These are phyloP conservation scores for Echinometra lucunter DNA, from an alignment of 53 echinoderm and acorn worm genomes.

Conservation along the genomic window DNA sequence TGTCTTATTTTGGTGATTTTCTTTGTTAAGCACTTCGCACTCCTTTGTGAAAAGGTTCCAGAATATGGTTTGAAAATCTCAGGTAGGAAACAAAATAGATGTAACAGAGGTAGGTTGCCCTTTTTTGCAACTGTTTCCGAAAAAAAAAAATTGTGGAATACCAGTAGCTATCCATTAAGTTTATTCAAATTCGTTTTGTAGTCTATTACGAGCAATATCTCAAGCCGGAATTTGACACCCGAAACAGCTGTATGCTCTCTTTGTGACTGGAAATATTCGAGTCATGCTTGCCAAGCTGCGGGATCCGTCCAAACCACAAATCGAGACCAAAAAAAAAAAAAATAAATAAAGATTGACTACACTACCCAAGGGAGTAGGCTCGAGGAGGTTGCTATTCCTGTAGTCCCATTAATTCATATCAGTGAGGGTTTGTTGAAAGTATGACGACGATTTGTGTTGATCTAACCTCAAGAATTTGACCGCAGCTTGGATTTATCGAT, in stretches of 20 bases:
- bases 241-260: background rate
- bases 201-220: background rate
- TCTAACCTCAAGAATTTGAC: background rate
- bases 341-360: background rate
- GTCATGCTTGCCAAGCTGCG: background rate
- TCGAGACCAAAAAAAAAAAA: background rate
- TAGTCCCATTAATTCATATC: constrained; percentile 32
- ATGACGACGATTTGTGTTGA: constrained; percentile 12
- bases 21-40: no score
- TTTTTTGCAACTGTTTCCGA: no score
- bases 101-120: no score
- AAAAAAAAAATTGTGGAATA: background rate
- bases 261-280: background rate
- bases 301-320: background rate
- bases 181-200: background rate
- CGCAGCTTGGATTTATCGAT: background rate
- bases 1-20: no score
- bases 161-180: background rate
- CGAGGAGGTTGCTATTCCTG: background rate
- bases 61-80: no score
- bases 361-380: background rate
- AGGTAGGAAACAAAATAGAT: no score
- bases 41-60: no score
- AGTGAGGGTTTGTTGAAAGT: background rate
- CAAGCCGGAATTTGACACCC: background rate